Percentiles rank a stretch among this genome's conserved stretches.
phyloP scores from a whole-genome alignment of 2,113 vertebrate species.

The Pollachius pollachius region DNA sequence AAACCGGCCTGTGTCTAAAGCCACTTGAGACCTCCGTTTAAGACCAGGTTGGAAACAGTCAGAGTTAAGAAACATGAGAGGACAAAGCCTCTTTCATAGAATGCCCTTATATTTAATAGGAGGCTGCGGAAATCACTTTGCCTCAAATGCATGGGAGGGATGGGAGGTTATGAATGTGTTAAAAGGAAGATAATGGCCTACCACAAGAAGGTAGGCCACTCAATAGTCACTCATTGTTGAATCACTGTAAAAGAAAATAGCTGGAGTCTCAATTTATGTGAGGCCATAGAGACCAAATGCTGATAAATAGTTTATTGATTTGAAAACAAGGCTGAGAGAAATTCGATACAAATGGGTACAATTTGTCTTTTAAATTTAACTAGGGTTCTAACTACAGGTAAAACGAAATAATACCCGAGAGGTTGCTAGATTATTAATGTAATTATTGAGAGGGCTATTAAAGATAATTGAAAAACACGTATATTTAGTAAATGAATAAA shows the following conservation, averaged over 20 bases:
- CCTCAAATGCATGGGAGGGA: slow-evolving; percentile 34
- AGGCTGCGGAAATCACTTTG: slow-evolving; percentile 44
- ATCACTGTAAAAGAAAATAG: not conserved
- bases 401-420: no score
- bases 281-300: not conserved
- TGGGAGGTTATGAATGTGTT: slow-evolving; percentile 12
- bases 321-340: no score
- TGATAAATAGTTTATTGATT: not conserved
- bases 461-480: no score
- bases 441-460: no score
- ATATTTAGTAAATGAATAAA: no score
- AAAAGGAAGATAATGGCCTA: slow-evolving; percentile 34
- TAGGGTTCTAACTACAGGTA: no score
- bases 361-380: no score
- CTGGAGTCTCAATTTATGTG: not conserved
- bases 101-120: slow-evolving; percentile 45
- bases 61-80: slow-evolving; percentile 47
- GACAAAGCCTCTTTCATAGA: slow-evolving; percentile 35
- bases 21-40: slow-evolving; percentile 36
- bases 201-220: slow-evolving; percentile 33
- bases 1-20: slow-evolving; percentile 5
- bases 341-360: no score
- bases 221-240: slow-evolving; percentile 20
- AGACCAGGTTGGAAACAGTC: slow-evolving; percentile 20
- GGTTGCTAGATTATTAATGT: no score